A percentile compares a stretch with the other conserved stretches of the same genome.
These are phyloP conservation scores for Pseudoatta argentina DNA, from an alignment of 1,140 invertebrate species.

Conservation along the genomic window DNA sequence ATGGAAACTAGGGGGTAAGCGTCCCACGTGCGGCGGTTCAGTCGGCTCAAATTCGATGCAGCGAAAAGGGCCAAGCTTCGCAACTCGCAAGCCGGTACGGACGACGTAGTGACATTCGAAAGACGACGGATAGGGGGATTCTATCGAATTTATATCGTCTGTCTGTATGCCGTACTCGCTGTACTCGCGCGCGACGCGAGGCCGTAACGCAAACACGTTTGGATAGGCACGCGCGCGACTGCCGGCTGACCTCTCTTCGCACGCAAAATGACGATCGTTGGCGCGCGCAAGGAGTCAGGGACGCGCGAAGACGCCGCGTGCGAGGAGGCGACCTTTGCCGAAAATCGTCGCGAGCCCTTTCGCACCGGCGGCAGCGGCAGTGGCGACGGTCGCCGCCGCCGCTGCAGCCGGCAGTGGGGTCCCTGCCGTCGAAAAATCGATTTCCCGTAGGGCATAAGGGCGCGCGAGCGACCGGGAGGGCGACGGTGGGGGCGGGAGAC, in stretches of 20 bases:
- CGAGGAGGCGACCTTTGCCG: too few species aligned
- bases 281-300: neutral
- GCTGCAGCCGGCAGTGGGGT: constrained; percentile 62
- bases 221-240: neutral
- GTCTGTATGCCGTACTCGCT: too few species aligned
- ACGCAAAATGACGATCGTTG: neutral
- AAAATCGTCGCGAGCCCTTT: constrained; percentile 41
- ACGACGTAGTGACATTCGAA: neutral
- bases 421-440: constrained; percentile 83
- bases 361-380: constrained; percentile 67
- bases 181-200: neutral
- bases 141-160: neutral
- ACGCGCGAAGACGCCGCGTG: too few species aligned
- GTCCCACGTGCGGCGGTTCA: neutral
- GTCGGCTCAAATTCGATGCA: neutral
- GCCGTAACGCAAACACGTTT: too few species aligned
- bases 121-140: neutral
- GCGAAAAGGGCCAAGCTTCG: neutral
- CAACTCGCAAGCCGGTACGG: neutral
- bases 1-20: neutral
- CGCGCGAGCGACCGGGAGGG: constrained; percentile 65
- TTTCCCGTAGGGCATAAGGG: constrained; percentile 83
- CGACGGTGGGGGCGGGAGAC: constrained; percentile 56
- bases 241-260: neutral
- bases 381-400: too few species aligned